phyloP scores from a whole-genome alignment of 2,113 vertebrate genomes.

The Thalassoma bifasciatum region DNA sequence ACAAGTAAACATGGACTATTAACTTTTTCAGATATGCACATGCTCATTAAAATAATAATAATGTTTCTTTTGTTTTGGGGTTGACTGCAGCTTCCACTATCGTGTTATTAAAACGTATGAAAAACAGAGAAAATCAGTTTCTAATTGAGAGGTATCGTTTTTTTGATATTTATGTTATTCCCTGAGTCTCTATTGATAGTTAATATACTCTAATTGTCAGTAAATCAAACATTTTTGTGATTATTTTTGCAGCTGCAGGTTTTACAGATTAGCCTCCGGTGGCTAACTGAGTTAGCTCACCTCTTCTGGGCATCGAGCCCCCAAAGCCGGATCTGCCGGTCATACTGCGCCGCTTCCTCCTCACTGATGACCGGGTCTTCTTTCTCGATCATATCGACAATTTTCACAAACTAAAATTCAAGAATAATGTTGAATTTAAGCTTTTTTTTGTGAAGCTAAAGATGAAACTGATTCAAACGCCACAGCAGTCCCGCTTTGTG shows the following conservation, averaged over 20 bases:
- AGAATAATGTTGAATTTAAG: not conserved
- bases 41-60: too few relatives aligned
- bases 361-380: slow-evolving; percentile 91
- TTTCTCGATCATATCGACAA: slow-evolving; percentile 88
- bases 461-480: slow-evolving; percentile 50
- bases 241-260: not conserved
- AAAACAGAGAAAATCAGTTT: not conserved
- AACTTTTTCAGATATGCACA: too few relatives aligned
- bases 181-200: not conserved
- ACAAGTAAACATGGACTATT: too few relatives aligned
- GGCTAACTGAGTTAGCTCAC: slow-evolving; percentile 75
- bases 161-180: not conserved
- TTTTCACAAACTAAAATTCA: not conserved
- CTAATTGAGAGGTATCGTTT: not conserved
- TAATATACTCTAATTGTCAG: not conserved
- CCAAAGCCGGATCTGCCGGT: slow-evolving; percentile 95
- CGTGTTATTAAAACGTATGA: not conserved
- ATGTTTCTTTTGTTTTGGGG: too few relatives aligned
- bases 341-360: slow-evolving; percentile 95
- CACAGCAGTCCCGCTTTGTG: slow-evolving; percentile 68
- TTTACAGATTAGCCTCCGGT: slow-evolving; percentile 33
- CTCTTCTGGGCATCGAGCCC: slow-evolving; percentile 95
- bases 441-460: slow-evolving; percentile 1
- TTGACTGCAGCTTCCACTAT: not conserved
- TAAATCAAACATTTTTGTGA: not conserved